Conservation (phyloP, 2,797 vertebrate species). For the Steatocranus sp. region DNA sequence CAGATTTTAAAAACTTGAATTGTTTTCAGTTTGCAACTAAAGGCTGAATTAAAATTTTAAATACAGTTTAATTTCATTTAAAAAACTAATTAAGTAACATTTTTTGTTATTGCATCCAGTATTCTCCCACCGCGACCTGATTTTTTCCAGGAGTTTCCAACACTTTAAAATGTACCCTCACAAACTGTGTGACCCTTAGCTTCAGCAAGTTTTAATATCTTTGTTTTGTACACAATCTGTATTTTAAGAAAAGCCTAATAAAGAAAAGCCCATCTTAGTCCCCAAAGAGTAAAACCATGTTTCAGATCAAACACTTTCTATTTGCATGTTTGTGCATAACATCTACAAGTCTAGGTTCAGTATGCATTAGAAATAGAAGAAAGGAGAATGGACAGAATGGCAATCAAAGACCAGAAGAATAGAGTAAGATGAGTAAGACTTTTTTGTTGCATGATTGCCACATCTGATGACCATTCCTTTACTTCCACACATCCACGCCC, state of each 20-base stretch:
- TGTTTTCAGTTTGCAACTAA: neutral
- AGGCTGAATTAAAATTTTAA: neutral
- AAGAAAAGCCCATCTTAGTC: neutral
- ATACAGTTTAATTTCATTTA: neutral
- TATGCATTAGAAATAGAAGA: neutral
- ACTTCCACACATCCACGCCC: slow-evolving; percentile 4
- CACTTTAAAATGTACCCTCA: neutral
- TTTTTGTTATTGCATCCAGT: neutral
- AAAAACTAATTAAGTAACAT: rapidly evolving
- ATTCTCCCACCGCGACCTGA: neutral
- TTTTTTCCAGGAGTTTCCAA: neutral
- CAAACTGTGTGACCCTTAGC: neutral
- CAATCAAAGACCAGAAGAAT: neutral
- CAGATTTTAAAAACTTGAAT: neutral
- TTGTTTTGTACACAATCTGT: neutral
- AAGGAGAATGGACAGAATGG: neutral
- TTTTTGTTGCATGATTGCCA: slow-evolving; percentile 25
- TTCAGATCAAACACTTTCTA: neutral
- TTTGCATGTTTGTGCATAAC: neutral
- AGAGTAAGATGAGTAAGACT: neutral
- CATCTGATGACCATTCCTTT: slow-evolving; percentile 27
- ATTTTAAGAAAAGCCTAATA: neutral
- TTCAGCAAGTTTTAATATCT: neutral
- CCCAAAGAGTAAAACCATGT: neutral
- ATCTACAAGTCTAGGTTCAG: neutral